These are phyloP conservation scores for Arrhopalites spinosus DNA, from an alignment of 2,888 invertebrate genomes.

Conservation along the genomic window DNA sequence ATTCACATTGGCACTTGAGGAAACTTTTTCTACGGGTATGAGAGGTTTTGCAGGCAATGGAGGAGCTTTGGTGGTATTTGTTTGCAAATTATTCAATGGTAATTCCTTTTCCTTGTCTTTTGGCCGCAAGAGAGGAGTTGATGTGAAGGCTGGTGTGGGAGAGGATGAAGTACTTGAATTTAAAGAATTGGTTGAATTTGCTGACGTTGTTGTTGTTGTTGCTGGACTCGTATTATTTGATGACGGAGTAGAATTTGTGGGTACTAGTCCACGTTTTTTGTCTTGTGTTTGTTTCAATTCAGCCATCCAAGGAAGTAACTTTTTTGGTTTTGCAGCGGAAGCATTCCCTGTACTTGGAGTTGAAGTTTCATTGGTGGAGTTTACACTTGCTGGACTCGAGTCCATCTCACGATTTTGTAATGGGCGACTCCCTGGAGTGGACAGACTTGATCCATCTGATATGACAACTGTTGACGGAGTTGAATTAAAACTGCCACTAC, in stretches of 20 bases:
- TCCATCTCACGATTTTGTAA: conserved; percentile 41
- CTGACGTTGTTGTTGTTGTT: conserved; percentile 14
- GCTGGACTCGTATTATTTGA: too few species aligned
- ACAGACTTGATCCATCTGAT: conserved; percentile 12
- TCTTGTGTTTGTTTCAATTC: conserved; percentile 77
- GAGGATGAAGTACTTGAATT: neutral
- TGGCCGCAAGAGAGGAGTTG: conserved; percentile 25
- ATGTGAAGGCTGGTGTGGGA: conserved; percentile 33
- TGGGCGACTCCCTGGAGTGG: conserved; percentile 37
- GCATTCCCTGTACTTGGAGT: conserved; percentile 42
- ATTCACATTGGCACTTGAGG: conserved; percentile 27
- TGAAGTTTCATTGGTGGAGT: conserved; percentile 32
- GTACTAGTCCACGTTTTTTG: conserved; percentile 44
- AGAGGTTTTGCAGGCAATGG: conserved; percentile 55
- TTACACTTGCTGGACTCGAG: neutral
- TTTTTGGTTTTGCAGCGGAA: conserved; percentile 53
- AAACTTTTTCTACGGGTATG: conserved; percentile 25
- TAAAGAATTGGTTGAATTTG: conserved; percentile 16
- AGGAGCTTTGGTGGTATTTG: conserved; percentile 44
- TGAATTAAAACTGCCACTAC: neutral
- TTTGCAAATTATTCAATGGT: conserved; percentile 6
- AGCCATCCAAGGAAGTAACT: conserved; percentile 76
- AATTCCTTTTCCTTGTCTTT: conserved; percentile 33
- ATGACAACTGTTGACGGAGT: conserved; percentile 34
- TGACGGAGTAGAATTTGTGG: conserved; percentile 36